These are phyloP conservation scores for Sabatieria punctata DNA, from an alignment of 2,888 invertebrate genomes.

Conservation along the genomic window DNA sequence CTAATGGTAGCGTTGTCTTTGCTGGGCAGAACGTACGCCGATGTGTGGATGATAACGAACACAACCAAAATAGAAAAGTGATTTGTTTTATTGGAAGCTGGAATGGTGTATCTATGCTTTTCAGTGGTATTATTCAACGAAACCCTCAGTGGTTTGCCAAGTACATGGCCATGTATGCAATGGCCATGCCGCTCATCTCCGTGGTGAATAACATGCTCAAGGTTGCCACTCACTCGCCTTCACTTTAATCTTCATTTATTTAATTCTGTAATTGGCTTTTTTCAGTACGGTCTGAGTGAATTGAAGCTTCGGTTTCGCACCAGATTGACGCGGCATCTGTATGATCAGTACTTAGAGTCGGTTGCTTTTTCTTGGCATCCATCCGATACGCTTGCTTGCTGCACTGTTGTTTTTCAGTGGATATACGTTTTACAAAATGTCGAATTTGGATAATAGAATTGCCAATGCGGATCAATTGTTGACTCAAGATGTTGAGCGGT, in stretches of 20 bases:
- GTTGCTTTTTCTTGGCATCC: conserved; percentile 28
- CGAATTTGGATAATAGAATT: conserved; percentile 81
- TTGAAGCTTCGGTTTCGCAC: conserved; percentile 73
- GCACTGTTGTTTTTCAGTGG: conserved; percentile 48
- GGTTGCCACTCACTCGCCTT: conserved; percentile 38
- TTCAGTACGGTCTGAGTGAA: conserved; percentile 71
- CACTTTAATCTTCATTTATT: not conserved
- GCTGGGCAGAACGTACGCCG: conserved; percentile 73
- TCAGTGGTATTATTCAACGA: conserved; percentile 76
- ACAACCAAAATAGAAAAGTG: conserved; percentile 77
- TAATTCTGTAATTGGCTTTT: conserved; percentile 16
- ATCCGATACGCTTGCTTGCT: no score
- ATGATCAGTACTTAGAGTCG: conserved; percentile 79
- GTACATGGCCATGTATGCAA: conserved; percentile 56
- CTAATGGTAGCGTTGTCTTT: conserved; percentile 51
- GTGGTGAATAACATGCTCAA: conserved; percentile 80
- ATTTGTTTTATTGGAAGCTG: conserved; percentile 2
- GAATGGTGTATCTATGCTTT: conserved; percentile 20
- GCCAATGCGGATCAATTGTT: conserved; percentile 86
- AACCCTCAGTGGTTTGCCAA: conserved; percentile 55
- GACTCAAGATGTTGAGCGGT: conserved; percentile 90
- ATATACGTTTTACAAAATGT: conserved; percentile 90
- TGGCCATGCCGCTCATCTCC: conserved; percentile 77
- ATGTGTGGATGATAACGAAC: conserved; percentile 90
- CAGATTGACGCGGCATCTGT: conserved; percentile 65